Base-by-base conservation (phyloP, 2,888 invertebrate genomes). In the Venusia cambrica region DNA sequence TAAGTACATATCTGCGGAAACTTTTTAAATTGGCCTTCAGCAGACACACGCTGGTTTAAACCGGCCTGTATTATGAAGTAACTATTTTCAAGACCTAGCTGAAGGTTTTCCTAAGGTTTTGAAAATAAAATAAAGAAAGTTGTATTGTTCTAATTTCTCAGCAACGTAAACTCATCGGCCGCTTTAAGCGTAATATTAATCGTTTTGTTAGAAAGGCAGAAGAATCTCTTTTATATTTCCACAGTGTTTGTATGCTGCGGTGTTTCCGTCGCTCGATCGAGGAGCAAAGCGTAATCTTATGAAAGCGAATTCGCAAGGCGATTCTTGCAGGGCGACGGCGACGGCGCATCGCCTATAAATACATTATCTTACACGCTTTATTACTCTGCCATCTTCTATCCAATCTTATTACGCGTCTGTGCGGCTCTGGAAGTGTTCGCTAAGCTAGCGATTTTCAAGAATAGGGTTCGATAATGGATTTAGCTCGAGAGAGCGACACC, bases 361-460 rank as follows among this genome's bases (percentile, higher is more conserved):
- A 83, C 79, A 81, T 84, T 85, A 84, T 60, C 51, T 78, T 80
- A 85, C 83, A 81, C 79, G 80, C 73, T 81, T 84, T 84, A 81
- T 83, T 81, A 84, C 84, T 84, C 64, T 62, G 72, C 80, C 75
- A 75, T 80, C 80, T 75, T 78, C 73, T n/a, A 75, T 81, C 76
- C 79, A 81, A 87, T 87, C 83, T 79, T 79, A 79, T 85, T 85
- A 83, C 75, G 74, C 69, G 74, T 73, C 73, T 73, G 73, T 73
- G 67, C 52, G 57, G 61, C 60, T 54, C 59, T 58, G 63, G 66
- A 63, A 65, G 61, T 64, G 68, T 73, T 75, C 65, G 69, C 67
- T 74, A 77, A 73, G 67, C 77, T 73, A 64, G 75, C 76, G 72
- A 75, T 83, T 83, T 81, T 79, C 75, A 63, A 58, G 75, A 80